Evolutionary conservation across 2,113 vertebrate species (phyloP), one percentile per base, ranked within the genome.

Genomic region (Macrotis lagotis): DNA sequence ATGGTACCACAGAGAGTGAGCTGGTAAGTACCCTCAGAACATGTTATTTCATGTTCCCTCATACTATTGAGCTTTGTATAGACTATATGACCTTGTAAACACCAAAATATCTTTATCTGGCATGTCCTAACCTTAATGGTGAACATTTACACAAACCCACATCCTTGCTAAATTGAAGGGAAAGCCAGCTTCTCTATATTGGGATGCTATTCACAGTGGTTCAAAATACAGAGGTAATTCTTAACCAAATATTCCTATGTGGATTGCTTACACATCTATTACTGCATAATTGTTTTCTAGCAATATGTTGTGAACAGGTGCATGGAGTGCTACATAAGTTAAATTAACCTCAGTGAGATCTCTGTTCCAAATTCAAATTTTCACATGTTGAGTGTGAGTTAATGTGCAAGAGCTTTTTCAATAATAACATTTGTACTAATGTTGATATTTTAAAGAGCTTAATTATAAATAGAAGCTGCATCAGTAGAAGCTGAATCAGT

Each of bases 391-490:
- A 92, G 92, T 92, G 94, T 90, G 48, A 92, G 90, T 52, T 94
- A 88, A 94, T 48, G 11, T 89, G 91, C 31, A 97, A 96, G 28
- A 47, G 10, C 37, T 96, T 26, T 96, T 90, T 93, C 66, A 48
- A 95, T 93, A 96, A 94, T 92, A 50, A 24, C 50, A 90, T 31
- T 94, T 96, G 94, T 92, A 91, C 50, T 51, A 91, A 12, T 66
- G 51, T 96, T 96, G 95, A 91, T 95, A 92, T 94, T 95, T 92
- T 97, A 90, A 96, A 95, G 10, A 95, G 47, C 24, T 96, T 96
- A 97, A 94, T 96, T 96, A 96, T 88, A 96, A 97, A 94, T 92
- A 95, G 48, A 96, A 96, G 95, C 95, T 96, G 91, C 28, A 92
- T 91, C 83, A 96, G 92, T 95, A 95, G 47, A 96, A 96, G 94